Base-by-base conservation (phyloP, 2,888 invertebrate genomes). In the Drosophila demipolita region DNA sequence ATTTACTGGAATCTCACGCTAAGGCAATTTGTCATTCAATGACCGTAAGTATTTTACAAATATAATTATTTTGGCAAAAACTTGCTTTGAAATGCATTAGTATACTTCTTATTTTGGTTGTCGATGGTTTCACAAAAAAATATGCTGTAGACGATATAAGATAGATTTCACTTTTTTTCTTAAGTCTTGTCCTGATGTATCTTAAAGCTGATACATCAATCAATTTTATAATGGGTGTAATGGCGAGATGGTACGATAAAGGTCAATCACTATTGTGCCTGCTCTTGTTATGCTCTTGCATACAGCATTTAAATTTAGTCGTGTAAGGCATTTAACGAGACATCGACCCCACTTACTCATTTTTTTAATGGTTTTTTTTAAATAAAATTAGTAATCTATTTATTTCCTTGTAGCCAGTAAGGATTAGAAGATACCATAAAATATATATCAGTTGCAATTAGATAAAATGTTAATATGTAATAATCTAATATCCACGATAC, bases 11-110 rank as follows among this genome's bases (percentile, higher is more conserved):
- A 78, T 94, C 95, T 82, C 96, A 96, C 93, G 96, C 96, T n/a
- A 95, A 95, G 90, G 93, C 96, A 82, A 94, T 96, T 89, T 95
- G 97, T 82, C 96, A 96, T 92, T 95, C 95, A 59, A 96, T 97
- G 96, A 97, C 97, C 92, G 97, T 97, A 94, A 95, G 96, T 96
- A 76, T 20, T 63, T 11, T 17, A 15, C 53, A 26, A n/a, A 26
- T 55, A 40, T 6, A 29, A 12, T n/a, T 11, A 29, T 29, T 9
- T 49, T 17, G 23, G 15, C 9, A 49, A 49, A 6, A 6, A 9
- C n/a, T 20, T 42, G 2, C 0, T 62, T 62, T 11, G 17, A 49
- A 49, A 29, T 2, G 9, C 26, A 26, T 29, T 17, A 29, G 17
- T 26, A 49, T 49, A 50, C 6, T n/a, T n/a, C 11, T 11, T 50